These are phyloP conservation scores for Ectobius pallidus DNA, from an alignment of 2,888 invertebrate genomes.

Conservation along the genomic window DNA sequence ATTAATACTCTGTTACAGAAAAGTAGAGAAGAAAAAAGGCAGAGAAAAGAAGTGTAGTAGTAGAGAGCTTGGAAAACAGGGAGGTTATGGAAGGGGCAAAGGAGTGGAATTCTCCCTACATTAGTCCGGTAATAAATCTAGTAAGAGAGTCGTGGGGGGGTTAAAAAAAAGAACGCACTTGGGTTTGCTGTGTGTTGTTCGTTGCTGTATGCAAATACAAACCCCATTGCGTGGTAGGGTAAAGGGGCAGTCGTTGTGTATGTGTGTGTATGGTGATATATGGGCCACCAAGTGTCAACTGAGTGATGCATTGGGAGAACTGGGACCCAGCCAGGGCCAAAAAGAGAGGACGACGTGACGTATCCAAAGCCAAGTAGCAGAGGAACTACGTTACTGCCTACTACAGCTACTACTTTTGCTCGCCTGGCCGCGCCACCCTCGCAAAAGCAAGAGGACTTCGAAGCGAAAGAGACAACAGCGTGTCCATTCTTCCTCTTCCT, in stretches of 20 bases:
- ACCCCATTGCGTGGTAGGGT: slow-evolving; percentile 46
- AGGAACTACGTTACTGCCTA: background rate
- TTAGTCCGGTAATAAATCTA: slow-evolving; percentile 58
- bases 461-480: no score
- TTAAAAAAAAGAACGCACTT: slow-evolving; percentile 40
- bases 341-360: slow-evolving; percentile 35
- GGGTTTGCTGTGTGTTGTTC: slow-evolving; percentile 51
- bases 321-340: slow-evolving; percentile 38
- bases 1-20: no score
- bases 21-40: slow-evolving; percentile 29
- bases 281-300: slow-evolving; percentile 60
- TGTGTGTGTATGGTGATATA: slow-evolving; percentile 53
- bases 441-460: no score
- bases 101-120: slow-evolving; percentile 49
- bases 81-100: background rate
- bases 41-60: slow-evolving; percentile 24
- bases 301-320: slow-evolving; percentile 58
- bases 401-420: no score
- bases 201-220: slow-evolving; percentile 44
- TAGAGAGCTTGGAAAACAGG: slow-evolving; percentile 11
- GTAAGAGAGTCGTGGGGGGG: slow-evolving; percentile 37
- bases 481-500: background rate
- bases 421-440: background rate
- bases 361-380: slow-evolving; percentile 18
- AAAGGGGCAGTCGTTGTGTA: slow-evolving; percentile 45